Base-by-base conservation (phyloP, 2,113 vertebrate species). In the Oxyura jamaicensis region DNA sequence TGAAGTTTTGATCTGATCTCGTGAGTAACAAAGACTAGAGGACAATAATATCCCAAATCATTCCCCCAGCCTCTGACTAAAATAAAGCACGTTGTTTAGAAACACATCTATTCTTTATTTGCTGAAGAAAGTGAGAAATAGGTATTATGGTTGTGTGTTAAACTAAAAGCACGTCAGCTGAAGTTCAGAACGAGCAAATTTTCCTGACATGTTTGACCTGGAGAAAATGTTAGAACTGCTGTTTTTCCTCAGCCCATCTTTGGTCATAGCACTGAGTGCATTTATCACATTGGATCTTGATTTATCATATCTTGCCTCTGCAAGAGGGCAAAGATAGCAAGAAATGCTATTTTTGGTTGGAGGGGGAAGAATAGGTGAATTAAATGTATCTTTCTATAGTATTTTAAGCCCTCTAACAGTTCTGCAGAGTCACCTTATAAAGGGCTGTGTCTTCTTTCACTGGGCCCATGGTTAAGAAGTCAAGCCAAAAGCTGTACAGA, bases 81-180 rank as follows among this genome's bases (percentile, higher is more conserved):
- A 81, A 53, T 62, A 58, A 94, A 29, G 20, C 19, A 76, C 19
- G 8, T 68, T 72, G 31, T 88, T 89, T n/a, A 68, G 69, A 92
- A 83, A 89, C 8, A 53, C 19, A 35, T 68, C 11, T 14, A 23
- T 6, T 44, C 23, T 68, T 75, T 86, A 41, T 83, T 80, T 86
- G 22, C 28, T 86, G 41, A 48, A 46, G 31, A 16, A 63, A 72
- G 31, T 62, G 39, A 93, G 12, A 60, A 93, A 62, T 25, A 56
- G 1, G 5, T 44, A 5, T 63, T 77, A 28, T 0, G 0, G 4
- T 60, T 74, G 10, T 44, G 89, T 73, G 60, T 21, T 39, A 41
- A 84, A 79, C 5, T 62, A 56, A 74, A 72, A 86, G 7, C 4
- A 46, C 0, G 0, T 36, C 46, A 77, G 22, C 11, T 63, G 22